Base-by-base conservation (phyloP, 2,888 invertebrate genomes). In the Caradrina clavipalpis region DNA sequence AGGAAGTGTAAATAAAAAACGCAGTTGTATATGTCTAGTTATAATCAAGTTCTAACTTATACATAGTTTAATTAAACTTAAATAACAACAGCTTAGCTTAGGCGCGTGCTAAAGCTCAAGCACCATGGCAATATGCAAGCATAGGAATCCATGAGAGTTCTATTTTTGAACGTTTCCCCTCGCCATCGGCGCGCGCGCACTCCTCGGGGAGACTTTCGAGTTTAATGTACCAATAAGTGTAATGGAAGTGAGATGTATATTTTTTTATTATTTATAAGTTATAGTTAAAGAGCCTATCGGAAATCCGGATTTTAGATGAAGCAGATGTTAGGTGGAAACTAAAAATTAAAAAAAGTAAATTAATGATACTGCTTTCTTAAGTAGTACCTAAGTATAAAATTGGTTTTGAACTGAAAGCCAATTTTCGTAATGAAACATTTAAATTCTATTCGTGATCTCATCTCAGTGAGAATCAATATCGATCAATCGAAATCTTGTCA, bases 161-260 rank as follows among this genome's bases (percentile, higher is more conserved):
- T 94, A 94, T 94, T 94, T 94, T 87, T 85, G 93, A 86, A 88
- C 89, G 54, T 73, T 87, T 90, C 93, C 94, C 93, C 93, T 90
- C 91, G 83, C 64, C 82, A 83, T 73, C 78, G 83, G 90, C 90
- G 91, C 90, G 88, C 87, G 91, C 92, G 91, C 91, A 85, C 84
- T 82, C 82, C 84, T 81, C 80, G 67, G 83, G 85, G 89, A 88
- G 86, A 85, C 86, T 87, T 88, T 84, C 82, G 85, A 87, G 91
- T 92, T 93, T 94, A 92, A 93, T 93, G 92, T 88, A 93, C 93
- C 90, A 80, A 73, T 76, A 81, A 78, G 76, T 77, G 63, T 72
- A 78, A 73, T 84, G 76, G 75, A 83, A 65, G 69, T 67, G 62
- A 78, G 61, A 78, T 78, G 64, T 31, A 21, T 62, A 58, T 76